Conservation (phyloP, 1,140 invertebrate genomes). For the Lordiphosa collinella region DNA sequence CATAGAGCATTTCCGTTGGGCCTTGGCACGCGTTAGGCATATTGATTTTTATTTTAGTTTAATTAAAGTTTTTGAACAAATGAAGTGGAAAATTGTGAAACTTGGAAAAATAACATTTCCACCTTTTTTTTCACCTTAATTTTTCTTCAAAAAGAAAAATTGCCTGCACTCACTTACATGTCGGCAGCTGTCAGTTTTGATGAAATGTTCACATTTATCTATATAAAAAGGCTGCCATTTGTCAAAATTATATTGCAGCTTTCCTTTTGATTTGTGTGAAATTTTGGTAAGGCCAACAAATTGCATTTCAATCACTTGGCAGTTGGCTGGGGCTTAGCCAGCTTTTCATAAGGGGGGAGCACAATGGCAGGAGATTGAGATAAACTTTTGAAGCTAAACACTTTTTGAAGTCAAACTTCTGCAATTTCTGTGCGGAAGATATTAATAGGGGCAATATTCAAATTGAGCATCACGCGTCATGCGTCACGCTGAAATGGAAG, state of each 20-base stretch:
- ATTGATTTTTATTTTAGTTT: conserved; percentile 44
- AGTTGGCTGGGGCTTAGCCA: too few species aligned
- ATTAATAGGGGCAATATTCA: too few species aligned
- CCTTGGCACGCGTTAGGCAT: conserved; percentile 29
- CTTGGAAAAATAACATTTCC: too few species aligned
- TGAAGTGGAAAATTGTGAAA: conserved; percentile 15
- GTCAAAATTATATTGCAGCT: conserved; percentile 1
- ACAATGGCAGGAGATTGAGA: too few species aligned
- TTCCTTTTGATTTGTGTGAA: conserved; percentile 3
- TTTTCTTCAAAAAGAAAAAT: conserved; percentile 12
- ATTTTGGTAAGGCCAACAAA: conserved; percentile 21
- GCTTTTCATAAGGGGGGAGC: too few species aligned
- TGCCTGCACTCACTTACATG: conserved; percentile 6
- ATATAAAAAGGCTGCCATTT: conserved; percentile 21
- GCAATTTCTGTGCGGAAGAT: too few species aligned
- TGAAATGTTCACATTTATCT: conserved; percentile 42
- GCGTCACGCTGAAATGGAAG: too few species aligned
- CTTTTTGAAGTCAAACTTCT: too few species aligned
- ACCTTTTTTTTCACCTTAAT: too few species aligned
- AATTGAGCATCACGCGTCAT: too few species aligned
- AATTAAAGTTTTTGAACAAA: conserved; percentile 24
- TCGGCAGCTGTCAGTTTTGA: conserved; percentile 46
- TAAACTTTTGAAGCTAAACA: too few species aligned
- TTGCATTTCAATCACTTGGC: conserved; percentile 43
- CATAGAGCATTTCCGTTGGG: conserved; percentile 33